phyloP scores from a whole-genome alignment of 2,888 invertebrate species.

The Listrodromus nycthemerus region DNA sequence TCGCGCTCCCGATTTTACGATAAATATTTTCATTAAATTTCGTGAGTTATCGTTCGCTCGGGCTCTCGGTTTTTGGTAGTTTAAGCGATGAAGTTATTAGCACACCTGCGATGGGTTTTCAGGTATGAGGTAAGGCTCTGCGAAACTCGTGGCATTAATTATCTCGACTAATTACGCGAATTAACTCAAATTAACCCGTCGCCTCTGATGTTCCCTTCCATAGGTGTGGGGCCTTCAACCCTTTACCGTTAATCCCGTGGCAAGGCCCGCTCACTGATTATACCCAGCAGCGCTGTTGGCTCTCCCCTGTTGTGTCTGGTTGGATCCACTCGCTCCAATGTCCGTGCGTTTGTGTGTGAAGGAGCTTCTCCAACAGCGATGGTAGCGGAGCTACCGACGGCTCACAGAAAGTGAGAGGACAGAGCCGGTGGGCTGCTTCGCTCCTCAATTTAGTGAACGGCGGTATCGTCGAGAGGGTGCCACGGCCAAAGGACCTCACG shows the following conservation, averaged over 20 bases:
- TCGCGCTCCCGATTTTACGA: too few species aligned
- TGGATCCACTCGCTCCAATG: not conserved
- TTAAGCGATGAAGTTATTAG: too few species aligned
- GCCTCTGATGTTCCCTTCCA: conserved; percentile 66
- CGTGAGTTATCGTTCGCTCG: too few species aligned
- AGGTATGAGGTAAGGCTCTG: conserved; percentile 50
- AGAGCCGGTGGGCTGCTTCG: conserved; percentile 1
- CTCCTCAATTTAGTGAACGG: conserved; percentile 28
- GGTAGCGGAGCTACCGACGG: not conserved
- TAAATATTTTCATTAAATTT: too few species aligned
- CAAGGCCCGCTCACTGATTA: conserved; percentile 56
- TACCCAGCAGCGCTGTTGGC: conserved; percentile 47
- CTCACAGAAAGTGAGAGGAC: conserved; percentile 28
- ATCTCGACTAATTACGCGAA: conserved; percentile 81
- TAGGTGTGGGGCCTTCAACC: conserved; percentile 52
- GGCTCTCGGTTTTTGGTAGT: not conserved
- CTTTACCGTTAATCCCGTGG: conserved; percentile 57
- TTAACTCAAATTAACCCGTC: conserved; percentile 81
- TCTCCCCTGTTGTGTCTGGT: conserved; percentile 13
- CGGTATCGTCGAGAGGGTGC: conserved; percentile 22
- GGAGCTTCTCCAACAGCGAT: not conserved
- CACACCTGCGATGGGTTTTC: not conserved
- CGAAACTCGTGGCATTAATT: conserved; percentile 78
- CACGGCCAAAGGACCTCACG: not conserved
- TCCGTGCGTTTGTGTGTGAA: conserved; percentile 3